Evolutionary conservation across 2,888 invertebrate genomes (phyloP).

Genomic region (Urechis unicinctus): DNA sequence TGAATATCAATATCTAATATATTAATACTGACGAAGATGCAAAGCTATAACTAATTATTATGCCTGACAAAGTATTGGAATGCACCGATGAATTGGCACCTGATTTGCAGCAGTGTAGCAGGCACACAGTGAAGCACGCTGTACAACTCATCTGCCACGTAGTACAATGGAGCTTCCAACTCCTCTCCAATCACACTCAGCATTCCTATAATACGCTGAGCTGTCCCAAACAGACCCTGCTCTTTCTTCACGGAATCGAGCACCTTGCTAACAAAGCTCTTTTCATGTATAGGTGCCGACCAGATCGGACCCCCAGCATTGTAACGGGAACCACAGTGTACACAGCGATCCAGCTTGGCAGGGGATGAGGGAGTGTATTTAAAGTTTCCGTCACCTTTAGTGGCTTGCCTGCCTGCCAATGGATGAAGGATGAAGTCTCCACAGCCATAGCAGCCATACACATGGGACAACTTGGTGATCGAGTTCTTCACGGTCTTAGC

Average conservation of each 20-base stretch:
- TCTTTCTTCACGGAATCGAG: constrained; percentile 49
- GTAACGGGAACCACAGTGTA: constrained; percentile 49
- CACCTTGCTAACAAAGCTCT: constrained; percentile 67
- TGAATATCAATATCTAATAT: too few relatives aligned
- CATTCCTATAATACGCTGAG: constrained; percentile 56
- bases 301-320: constrained; percentile 90
- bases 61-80: too few relatives aligned
- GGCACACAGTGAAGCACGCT: constrained; percentile 60
- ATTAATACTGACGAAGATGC: too few relatives aligned
- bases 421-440: constrained; percentile 72
- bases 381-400: constrained; percentile 23
- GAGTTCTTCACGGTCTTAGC: constrained; percentile 74
- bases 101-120: constrained; percentile 52
- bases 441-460: constrained; percentile 87
- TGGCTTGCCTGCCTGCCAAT: constrained; percentile 55
- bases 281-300: constrained; percentile 78
- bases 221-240: constrained; percentile 60
- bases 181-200: constrained; percentile 72
- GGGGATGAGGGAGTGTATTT: constrained; percentile 60
- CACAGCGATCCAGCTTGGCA: neutral
- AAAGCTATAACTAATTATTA: too few relatives aligned
- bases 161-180: constrained; percentile 81
- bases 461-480: constrained; percentile 73
- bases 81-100: constrained; percentile 55
- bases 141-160: constrained; percentile 71